Evolutionary conservation across 2,888 invertebrate genomes (phyloP).

Genomic region (Lymantria monacha): DNA sequence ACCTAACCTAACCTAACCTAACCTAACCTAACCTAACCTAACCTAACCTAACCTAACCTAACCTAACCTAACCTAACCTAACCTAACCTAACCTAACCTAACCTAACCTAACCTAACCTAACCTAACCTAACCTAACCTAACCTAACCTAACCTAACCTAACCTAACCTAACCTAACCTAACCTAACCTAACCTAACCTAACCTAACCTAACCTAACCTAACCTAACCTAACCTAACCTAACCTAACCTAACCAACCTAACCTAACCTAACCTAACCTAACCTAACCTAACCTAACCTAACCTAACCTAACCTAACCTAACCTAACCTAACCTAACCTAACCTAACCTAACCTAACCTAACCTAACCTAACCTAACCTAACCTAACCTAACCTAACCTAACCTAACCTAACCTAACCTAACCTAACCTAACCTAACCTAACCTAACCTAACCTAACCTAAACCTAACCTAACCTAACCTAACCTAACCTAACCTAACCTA

Average conservation of each 20-base stretch:
- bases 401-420: constrained; percentile 2
- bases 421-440: constrained; percentile 1
- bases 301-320: constrained; percentile 2
- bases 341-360: constrained; percentile 3
- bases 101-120: constrained; percentile 28
- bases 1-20: constrained; percentile 28
- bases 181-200: constrained; percentile 9
- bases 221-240: neutral
- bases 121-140: constrained; percentile 27
- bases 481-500: constrained; percentile 8
- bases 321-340: constrained; percentile 2
- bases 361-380: constrained; percentile 5
- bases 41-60: constrained; percentile 14
- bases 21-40: constrained; percentile 15
- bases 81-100: constrained; percentile 19
- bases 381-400: constrained; percentile 5
- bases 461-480: constrained; percentile 8
- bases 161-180: constrained; percentile 12
- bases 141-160: constrained; percentile 24
- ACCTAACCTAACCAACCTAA: constrained; percentile 3
- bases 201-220: constrained; percentile 1
- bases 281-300: constrained; percentile 3
- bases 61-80: constrained; percentile 11
- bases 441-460: constrained; percentile 8
- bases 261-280: constrained; percentile 6